Evolutionary conservation across 2,888 invertebrate genomes (phyloP).

Genomic region (Automeris io): DNA sequence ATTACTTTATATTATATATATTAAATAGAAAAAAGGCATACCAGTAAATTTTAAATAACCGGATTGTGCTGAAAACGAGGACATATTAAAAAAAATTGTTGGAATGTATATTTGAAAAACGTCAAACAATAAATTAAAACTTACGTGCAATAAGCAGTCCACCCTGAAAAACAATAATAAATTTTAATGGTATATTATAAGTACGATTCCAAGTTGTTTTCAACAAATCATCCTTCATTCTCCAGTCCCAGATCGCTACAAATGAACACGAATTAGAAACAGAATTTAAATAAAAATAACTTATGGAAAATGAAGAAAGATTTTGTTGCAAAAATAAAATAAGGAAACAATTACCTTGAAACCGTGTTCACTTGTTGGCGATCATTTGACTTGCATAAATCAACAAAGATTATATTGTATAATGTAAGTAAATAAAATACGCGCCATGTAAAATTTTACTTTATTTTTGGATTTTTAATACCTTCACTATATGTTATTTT

Average conservation of each 20-base stretch:
- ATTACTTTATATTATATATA: not conserved
- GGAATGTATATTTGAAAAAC: not conserved
- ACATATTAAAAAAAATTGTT: not conserved
- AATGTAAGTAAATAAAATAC: slow-evolving; percentile 13
- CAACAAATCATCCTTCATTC: slow-evolving; percentile 52
- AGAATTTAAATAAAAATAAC: slow-evolving; percentile 1
- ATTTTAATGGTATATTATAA: not conserved
- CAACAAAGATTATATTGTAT: not conserved
- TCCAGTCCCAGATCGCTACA: slow-evolving; percentile 49
- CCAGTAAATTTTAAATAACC: slow-evolving; percentile 48
- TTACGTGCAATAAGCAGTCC: slow-evolving; percentile 33
- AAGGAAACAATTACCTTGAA: slow-evolving; percentile 40
- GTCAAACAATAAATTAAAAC: slow-evolving; percentile 11
- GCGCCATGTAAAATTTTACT: slow-evolving; percentile 25
- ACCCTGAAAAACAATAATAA: slow-evolving; percentile 33
- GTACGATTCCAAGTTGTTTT: not conserved
- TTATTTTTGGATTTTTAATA: slow-evolving; percentile 28
- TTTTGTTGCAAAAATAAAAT: slow-evolving; percentile 19
- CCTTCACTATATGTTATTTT: not conserved
- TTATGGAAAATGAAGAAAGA: slow-evolving; percentile 52
- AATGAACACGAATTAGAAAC: slow-evolving; percentile 48
- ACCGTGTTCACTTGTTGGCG: slow-evolving; percentile 54
- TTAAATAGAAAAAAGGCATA: slow-evolving; percentile 17
- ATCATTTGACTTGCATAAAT: slow-evolving; percentile 5
- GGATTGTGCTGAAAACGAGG: slow-evolving; percentile 34